Evolutionary conservation across 2,113 vertebrate species (phyloP).

Genomic region (Sarotherodon lohbergeri): DNA sequence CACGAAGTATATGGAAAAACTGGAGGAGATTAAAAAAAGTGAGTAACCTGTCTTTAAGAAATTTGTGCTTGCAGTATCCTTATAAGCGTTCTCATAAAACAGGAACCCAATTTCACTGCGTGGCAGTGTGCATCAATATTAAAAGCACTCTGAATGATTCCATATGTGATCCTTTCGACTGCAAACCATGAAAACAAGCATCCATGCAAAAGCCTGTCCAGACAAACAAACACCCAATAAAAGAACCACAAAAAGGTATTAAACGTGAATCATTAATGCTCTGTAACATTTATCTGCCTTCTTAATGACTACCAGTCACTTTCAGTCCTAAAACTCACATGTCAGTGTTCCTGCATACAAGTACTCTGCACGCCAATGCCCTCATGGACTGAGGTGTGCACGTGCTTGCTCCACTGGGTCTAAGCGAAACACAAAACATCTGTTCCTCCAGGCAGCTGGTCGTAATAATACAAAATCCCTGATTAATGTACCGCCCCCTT

Average conservation of each 20-base stretch:
- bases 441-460: neutral
- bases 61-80: neutral
- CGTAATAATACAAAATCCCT: neutral
- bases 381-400: neutral
- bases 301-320: neutral
- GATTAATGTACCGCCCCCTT: neutral
- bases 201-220: neutral
- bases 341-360: neutral
- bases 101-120: neutral
- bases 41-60: constrained; percentile 60
- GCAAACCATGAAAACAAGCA: neutral
- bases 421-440: neutral
- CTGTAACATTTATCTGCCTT: neutral
- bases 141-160: neutral
- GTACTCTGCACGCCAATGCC: neutral
- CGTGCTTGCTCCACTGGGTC: neutral
- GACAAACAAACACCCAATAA: neutral
- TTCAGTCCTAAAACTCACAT: neutral
- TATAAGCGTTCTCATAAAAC: neutral
- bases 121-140: neutral
- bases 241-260: neutral
- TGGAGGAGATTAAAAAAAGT: constrained; percentile 92
- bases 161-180: neutral
- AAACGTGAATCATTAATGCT: neutral
- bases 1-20: constrained; percentile 85